A percentile compares a stretch with the other conserved stretches of the same genome.
phyloP scores from a whole-genome alignment of 2,113 vertebrate genomes.

The Ancistrus triradiatus region DNA sequence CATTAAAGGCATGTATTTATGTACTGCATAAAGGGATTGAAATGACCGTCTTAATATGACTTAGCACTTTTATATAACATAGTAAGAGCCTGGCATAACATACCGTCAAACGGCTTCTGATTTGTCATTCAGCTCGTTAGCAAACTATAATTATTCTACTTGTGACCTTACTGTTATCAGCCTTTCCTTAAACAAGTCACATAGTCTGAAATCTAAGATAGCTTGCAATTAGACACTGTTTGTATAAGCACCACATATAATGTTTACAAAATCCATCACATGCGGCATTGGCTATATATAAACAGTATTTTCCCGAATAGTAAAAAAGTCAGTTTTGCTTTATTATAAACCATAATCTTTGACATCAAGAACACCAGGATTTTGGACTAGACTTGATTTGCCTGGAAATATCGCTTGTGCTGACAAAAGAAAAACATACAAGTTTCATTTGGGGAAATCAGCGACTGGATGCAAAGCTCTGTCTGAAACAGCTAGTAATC shows the following conservation, averaged over 20 bases:
- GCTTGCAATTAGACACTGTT: slow-evolving; percentile 59
- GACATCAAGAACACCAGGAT: slow-evolving; percentile 35
- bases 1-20: too few relatives aligned
- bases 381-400: slow-evolving; percentile 50
- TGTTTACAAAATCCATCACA: slow-evolving; percentile 50
- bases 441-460: slow-evolving; percentile 58
- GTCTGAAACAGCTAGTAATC: slow-evolving; percentile 58
- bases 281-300: slow-evolving; percentile 46
- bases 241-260: slow-evolving; percentile 56
- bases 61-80: background rate
- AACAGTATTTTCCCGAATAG: slow-evolving; percentile 51
- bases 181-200: slow-evolving; percentile 43
- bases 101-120: slow-evolving; percentile 52
- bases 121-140: slow-evolving; percentile 59
- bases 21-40: background rate
- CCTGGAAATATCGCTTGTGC: slow-evolving; percentile 58
- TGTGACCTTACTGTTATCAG: slow-evolving; percentile 65
- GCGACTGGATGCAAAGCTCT: slow-evolving; percentile 54
- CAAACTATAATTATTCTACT: slow-evolving; percentile 62
- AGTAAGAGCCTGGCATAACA: background rate
- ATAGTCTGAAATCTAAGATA: slow-evolving; percentile 62
- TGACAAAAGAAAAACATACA: slow-evolving; percentile 65
- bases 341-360: slow-evolving; percentile 50
- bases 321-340: slow-evolving; percentile 45
- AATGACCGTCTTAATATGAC: background rate